Base-by-base conservation (phyloP, 2,888 invertebrate species). In the Lobophora halterata region DNA sequence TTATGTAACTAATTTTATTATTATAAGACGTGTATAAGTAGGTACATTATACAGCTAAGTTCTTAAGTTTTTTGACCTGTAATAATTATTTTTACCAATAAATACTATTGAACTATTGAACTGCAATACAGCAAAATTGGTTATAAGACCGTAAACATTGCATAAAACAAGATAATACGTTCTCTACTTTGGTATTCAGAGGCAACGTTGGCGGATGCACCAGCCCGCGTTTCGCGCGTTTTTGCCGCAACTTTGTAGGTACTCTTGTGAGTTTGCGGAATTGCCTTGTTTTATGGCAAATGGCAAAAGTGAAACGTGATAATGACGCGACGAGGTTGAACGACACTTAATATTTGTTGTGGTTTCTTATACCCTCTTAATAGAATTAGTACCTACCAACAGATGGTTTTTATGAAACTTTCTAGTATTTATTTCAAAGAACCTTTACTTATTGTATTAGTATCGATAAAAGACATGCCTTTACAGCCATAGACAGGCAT, bases 241-340 rank as follows among this genome's bases (percentile, higher is more conserved):
- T 78, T 81, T 78, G 44, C 46, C 68, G 72, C 74, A 74, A 75
- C 78, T 71, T 77, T 73, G 73, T 72, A 49, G 71, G 71, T 65
- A 67, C 58, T 42, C 52, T 58, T 50, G 59, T 59, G 57, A 60
- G 58, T 52, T 61, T 59, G 66, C 65, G 68, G 69, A 78, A 74
- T 71, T 61, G 51, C 48, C 58, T 56, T 58, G 64, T 76, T 76
- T 74, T 71, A 72, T 75, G 65, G 71, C 65, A 79, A 81, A 72
- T 75, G 65, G 71, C 65, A 79, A 81, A 80, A 82, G 82, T 82
- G 80, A 82, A 83, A 68, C 66, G 53, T 59, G 57, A 70, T 36
- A 31, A 33, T 61, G 54, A 61, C 50, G 58, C 46, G 58, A 42
- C 56, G 58, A 65, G 57, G 65, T 65, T 70, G 63, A 69, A 67